A percentile compares a stretch with the other conserved stretches of the same genome.
Evolutionary conservation across 1,140 invertebrate species (phyloP).

Genomic region (Microplitis demolitor): DNA sequence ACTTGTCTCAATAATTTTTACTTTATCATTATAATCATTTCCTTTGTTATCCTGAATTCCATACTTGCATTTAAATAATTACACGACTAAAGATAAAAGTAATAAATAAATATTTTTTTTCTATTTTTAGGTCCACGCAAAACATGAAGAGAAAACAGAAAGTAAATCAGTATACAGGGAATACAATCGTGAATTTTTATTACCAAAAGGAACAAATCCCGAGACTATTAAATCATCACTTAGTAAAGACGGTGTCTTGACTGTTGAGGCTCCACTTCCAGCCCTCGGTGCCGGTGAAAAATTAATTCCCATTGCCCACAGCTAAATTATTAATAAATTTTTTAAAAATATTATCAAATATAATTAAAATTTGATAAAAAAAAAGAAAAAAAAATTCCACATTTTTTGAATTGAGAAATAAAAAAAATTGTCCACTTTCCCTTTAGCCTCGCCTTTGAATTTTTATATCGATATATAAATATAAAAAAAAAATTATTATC

Average conservation of each 20-base stretch:
- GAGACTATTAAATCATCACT: constrained; percentile 89
- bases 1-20: too few relatives aligned
- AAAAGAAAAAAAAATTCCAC: not conserved
- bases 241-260: constrained; percentile 90
- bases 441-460: too few relatives aligned
- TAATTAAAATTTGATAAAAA: constrained; percentile 11
- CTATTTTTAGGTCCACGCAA: constrained; percentile 86
- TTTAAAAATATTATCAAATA: too few relatives aligned
- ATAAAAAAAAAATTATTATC: too few relatives aligned
- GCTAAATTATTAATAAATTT: constrained; percentile 55
- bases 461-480: too few relatives aligned
- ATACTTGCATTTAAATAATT: too few relatives aligned
- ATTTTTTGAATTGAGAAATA: too few relatives aligned
- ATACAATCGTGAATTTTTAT: constrained; percentile 93
- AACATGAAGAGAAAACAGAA: constrained; percentile 94
- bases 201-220: constrained; percentile 92
- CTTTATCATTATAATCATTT: not conserved
- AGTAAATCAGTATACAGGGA: constrained; percentile 93
- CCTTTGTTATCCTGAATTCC: not conserved
- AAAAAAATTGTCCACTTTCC: too few relatives aligned
- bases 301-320: constrained; percentile 79
- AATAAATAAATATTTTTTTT: not conserved
- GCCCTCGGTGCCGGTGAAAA: constrained; percentile 74
- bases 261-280: constrained; percentile 90
- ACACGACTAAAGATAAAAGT: too few relatives aligned